These are phyloP conservation scores for Danaus melanippus DNA, from an alignment of 1,140 invertebrate species.

Conservation along the genomic window DNA sequence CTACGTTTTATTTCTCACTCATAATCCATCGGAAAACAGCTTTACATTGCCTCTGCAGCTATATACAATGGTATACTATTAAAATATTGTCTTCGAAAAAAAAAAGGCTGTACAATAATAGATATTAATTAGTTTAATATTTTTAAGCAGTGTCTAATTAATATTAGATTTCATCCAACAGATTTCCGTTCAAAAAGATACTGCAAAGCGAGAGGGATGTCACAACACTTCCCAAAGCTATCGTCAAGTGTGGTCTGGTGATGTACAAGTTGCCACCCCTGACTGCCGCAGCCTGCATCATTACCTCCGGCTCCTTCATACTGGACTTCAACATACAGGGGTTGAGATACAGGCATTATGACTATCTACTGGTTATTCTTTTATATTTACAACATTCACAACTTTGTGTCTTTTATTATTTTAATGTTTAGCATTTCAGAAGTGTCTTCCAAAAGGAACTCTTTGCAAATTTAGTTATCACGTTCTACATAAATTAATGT, in stretches of 20 bases:
- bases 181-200: constrained; percentile 60
- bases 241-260: constrained; percentile 55
- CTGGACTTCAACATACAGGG: constrained; percentile 64
- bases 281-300: constrained; percentile 50
- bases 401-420: background rate
- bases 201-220: constrained; percentile 49
- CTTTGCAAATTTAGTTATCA: no score
- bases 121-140: no score
- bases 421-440: no score
- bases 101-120: no score
- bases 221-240: constrained; percentile 48
- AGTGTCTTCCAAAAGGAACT: no score
- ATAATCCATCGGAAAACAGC: background rate
- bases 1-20: no score
- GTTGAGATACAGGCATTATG: constrained; percentile 51
- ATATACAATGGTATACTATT: no score
- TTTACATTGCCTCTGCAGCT: constrained; percentile 4
- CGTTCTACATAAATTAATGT: no score
- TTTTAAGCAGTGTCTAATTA: no score
- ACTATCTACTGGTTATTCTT: constrained; percentile 49
- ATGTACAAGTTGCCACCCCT: constrained; percentile 62
- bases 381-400: constrained; percentile 2
- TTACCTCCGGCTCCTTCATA: constrained; percentile 58
- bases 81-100: no score
- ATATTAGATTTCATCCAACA: constrained; percentile 9